Conservation (phyloP, 64 coral and sea anemone species). For the Actinia equina region DNA sequence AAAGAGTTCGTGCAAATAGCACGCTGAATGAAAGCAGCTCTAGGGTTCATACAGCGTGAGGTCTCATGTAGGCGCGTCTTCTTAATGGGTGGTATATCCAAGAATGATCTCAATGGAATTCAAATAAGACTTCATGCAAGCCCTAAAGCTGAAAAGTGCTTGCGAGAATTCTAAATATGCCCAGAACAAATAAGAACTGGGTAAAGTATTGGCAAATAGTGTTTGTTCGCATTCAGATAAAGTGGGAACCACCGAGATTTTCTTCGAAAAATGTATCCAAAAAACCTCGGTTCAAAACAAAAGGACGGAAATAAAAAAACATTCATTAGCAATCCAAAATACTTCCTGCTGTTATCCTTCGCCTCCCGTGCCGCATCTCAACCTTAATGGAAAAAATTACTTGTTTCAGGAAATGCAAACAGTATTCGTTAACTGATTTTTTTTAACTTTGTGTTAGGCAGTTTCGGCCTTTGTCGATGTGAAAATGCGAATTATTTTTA, state of each 20-base stretch:
- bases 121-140: neutral
- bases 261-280: neutral
- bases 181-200: neutral
- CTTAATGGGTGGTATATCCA: neutral
- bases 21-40: neutral
- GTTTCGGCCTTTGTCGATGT: neutral
- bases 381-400: neutral
- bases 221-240: too few species aligned
- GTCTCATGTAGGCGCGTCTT: neutral
- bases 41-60: neutral
- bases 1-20: neutral
- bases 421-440: neutral
- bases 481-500: neutral
- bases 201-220: neutral
- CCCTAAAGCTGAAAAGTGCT: too few species aligned
- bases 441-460: neutral
- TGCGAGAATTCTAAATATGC: too few species aligned
- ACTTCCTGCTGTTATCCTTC: neutral
- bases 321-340: neutral
- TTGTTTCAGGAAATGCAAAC: neutral
- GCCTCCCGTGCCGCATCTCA: neutral
- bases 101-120: neutral
- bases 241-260: too few species aligned
- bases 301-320: neutral
- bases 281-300: neutral